phyloP scores from a whole-genome alignment of 2,797 vertebrate species.

The Halcyon leucocephala region DNA sequence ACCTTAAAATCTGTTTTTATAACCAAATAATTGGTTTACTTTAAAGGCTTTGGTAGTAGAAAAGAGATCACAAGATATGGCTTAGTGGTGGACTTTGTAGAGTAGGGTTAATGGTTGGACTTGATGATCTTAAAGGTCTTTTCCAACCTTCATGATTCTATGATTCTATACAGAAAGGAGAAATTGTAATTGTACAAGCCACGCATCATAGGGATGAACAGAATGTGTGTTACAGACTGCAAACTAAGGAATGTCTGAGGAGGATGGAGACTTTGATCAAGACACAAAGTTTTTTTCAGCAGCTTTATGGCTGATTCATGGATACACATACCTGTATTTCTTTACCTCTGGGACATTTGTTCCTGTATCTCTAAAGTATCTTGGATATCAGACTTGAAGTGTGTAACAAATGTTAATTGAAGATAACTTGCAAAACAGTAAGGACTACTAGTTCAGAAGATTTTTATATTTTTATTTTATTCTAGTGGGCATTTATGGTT shows the following conservation, averaged over 20 bases:
- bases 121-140: too few species aligned
- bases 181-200: not conserved
- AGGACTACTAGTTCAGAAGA: not conserved
- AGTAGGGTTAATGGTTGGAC: too few species aligned
- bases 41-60: not conserved
- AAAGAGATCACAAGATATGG: not conserved
- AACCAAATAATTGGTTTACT: not conserved
- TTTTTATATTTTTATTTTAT: not conserved
- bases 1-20: not conserved
- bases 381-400: not conserved
- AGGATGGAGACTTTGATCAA: not conserved
- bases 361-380: not conserved
- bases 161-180: not conserved
- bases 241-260: not conserved
- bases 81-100: too few species aligned
- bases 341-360: not conserved
- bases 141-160: too few species aligned
- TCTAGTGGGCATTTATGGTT: not conserved
- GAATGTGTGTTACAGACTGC: not conserved
- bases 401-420: not conserved
- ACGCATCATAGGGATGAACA: not conserved
- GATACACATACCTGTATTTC: not conserved
- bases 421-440: not conserved
- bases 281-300: not conserved
- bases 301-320: not conserved